phyloP scores from a whole-genome alignment of 2,113 vertebrate species.

The Opisthocomus hoazin region DNA sequence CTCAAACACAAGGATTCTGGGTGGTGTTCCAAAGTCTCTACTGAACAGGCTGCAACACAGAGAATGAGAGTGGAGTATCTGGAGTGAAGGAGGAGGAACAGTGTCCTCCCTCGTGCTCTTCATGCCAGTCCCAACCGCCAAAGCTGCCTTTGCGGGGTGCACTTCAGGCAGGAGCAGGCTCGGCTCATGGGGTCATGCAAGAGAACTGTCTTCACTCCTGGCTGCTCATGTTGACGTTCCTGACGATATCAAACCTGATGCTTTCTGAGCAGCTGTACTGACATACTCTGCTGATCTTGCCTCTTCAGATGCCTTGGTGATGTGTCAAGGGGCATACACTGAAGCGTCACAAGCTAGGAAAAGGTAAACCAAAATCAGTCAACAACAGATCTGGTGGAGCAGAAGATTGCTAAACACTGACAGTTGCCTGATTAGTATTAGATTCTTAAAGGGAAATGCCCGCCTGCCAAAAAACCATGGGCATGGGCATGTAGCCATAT shows the following conservation, averaged over 20 bases:
- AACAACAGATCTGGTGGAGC: conserved; percentile 5
- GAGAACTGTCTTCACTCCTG: background rate
- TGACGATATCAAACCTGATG: background rate
- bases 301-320: background rate
- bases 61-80: background rate
- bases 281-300: conserved; percentile 29
- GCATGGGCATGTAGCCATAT: background rate
- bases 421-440: background rate
- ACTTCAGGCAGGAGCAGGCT: background rate
- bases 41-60: background rate
- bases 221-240: background rate
- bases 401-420: conserved; percentile 26
- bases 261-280: background rate
- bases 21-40: background rate
- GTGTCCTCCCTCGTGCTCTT: fast-evolving
- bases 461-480: background rate
- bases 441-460: conserved; percentile 5
- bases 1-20: background rate
- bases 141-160: background rate
- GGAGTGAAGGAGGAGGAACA: background rate
- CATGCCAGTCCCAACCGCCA: background rate
- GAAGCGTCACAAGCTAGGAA: background rate
- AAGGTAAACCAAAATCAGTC: conserved; percentile 28
- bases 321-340: conserved; percentile 12
- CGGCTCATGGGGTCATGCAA: background rate